Evolutionary conservation across 2,888 invertebrate genomes (phyloP), one percentile per base, ranked within the genome.

Genomic region (Pyrochroa serraticornis): DNA sequence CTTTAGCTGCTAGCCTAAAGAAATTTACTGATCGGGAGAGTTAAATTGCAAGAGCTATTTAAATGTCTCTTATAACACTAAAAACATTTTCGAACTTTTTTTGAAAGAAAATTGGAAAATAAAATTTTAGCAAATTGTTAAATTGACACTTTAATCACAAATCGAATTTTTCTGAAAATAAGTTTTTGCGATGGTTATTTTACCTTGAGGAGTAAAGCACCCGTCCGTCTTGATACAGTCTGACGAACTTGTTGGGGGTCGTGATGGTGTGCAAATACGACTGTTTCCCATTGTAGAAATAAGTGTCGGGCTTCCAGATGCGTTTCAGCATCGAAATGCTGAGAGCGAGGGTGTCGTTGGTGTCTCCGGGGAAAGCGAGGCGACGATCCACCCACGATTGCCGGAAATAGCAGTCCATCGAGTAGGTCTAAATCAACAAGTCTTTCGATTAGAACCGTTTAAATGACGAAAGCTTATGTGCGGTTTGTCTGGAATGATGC

Each of bases 261-360:
- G 93, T 92, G 70, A 93, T 91, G 56, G 89, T 90, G 79, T 93
- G 93, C 53, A 92, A 82, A 78, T 92, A 91, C 62, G 91, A 91
- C 65, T 89, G 87, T 75, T 90, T 90, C 54, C 92, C 92, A 75
- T 92, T 92, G 79, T 89, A 87, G 76, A 92, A 90, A 76, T 89
- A 92, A 7, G 92, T 93, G 80, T 93, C 92, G 2, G 92, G 92
- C 75, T 91, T 92, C 93, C 93, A 93, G 68, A 93, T 91, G 72
- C 85, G 83, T 57, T 87, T 87, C 74, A 93, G 79, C 87, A 92
- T 91, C 54, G 89, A 89, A 71, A 91, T 90, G 72, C 89, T 90
- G 63, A 92, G 81, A 0, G 91, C 89, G 58, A 92, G 81, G 32
- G 87, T 87, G 64, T 87, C 86, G 71, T 86, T 85, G 60, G 83